phyloP scores from a whole-genome alignment of 2,113 vertebrate genomes.

The Eolophus roseicapilla region DNA sequence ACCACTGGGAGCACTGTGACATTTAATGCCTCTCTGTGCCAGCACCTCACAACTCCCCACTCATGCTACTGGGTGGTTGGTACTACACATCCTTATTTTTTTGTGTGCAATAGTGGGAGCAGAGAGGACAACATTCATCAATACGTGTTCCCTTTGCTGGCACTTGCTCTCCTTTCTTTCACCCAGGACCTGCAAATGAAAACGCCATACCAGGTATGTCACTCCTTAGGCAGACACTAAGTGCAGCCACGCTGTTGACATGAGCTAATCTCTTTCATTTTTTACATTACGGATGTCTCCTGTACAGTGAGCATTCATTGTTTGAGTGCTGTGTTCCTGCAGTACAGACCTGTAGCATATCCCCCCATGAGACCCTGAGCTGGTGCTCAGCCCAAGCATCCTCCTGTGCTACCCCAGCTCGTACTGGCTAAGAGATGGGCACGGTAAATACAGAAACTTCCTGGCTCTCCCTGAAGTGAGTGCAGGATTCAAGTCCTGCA shows the following conservation, averaged over 20 bases:
- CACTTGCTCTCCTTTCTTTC: background rate
- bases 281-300: background rate
- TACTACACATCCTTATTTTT: background rate
- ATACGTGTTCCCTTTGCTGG: background rate
- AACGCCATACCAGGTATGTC: background rate
- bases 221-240: background rate
- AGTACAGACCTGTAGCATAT: background rate
- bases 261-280: background rate
- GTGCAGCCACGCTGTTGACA: background rate
- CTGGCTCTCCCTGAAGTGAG: background rate
- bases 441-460: background rate
- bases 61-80: fast-evolving
- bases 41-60: background rate
- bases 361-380: fast-evolving
- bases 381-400: background rate
- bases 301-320: background rate
- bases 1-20: background rate
- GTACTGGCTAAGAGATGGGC: background rate
- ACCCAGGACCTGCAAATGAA: background rate
- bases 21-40: background rate
- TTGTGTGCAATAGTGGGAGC: background rate
- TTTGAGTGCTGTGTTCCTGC: background rate
- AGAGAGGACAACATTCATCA: background rate
- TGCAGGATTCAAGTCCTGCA: background rate
- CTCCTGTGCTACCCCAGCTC: background rate